A percentile compares a stretch with the other conserved stretches of the same genome.
phyloP scores from a whole-genome alignment of 1,140 invertebrate genomes.

The Drosophila subpulchrella region DNA sequence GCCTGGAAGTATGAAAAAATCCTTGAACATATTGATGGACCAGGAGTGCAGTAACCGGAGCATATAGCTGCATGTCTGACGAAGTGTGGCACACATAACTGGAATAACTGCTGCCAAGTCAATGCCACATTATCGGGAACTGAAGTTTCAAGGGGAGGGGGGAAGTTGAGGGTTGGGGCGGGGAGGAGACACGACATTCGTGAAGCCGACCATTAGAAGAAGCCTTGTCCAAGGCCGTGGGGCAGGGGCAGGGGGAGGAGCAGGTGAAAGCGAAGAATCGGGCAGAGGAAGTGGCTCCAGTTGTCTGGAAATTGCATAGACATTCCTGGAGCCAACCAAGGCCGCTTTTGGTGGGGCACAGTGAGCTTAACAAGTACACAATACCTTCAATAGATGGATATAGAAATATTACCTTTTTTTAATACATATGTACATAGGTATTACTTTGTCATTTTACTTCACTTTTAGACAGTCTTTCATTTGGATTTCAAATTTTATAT shows the following conservation, averaged over 20 bases:
- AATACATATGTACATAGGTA: too few species aligned
- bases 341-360: conserved; percentile 29
- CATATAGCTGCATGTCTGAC: conserved; percentile 44
- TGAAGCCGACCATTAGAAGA: conserved; percentile 41
- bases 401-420: too few species aligned
- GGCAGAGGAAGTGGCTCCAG: conserved; percentile 35
- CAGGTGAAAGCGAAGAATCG: not conserved
- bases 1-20: conserved; percentile 75
- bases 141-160: not conserved
- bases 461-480: not conserved
- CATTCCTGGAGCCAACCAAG: conserved; percentile 41
- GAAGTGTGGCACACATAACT: conserved; percentile 59
- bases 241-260: not conserved
- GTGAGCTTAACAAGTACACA: conserved; percentile 2
- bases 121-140: conserved; percentile 35
- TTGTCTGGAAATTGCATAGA: conserved; percentile 37
- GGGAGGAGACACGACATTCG: conserved; percentile 24
- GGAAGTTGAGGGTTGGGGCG: not conserved
- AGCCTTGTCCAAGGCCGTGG: conserved; percentile 31
- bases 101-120: conserved; percentile 61
- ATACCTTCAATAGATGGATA: too few species aligned
- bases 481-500: not conserved
- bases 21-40: conserved; percentile 78
- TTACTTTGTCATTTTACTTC: too few species aligned
- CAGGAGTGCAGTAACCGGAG: conserved; percentile 71